phyloP scores from a whole-genome alignment of 2,797 vertebrate species.

The Propithecus perrieri region DNA sequence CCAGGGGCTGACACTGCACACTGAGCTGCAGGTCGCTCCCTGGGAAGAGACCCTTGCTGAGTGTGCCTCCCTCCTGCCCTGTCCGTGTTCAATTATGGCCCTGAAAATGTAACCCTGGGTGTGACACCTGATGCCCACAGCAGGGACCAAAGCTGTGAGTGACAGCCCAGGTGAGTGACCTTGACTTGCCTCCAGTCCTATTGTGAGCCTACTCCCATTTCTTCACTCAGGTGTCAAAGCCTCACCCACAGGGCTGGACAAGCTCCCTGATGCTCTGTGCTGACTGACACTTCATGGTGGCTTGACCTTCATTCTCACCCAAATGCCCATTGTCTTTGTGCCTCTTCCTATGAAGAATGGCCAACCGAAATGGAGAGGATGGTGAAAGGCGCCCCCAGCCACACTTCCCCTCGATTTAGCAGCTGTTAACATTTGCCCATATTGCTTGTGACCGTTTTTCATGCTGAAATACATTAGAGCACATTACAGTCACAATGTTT shows the following conservation, averaged over 20 bases:
- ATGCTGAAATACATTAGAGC: not conserved
- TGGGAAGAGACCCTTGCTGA: not conserved
- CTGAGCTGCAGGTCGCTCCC: not conserved
- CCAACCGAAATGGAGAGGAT: not conserved
- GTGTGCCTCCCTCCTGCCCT: not conserved
- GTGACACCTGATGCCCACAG: not conserved
- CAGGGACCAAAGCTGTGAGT: not conserved
- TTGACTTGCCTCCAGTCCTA: not conserved
- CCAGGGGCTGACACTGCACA: not conserved
- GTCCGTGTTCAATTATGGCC: not conserved
- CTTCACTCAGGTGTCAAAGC: not conserved
- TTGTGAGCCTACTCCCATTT: not conserved
- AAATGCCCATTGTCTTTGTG: not conserved
- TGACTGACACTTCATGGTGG: not conserved
- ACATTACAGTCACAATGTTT: not conserved
- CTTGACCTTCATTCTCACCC: not conserved
- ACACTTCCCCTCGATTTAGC: not conserved
- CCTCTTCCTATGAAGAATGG: not conserved
- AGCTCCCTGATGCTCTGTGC: not conserved
- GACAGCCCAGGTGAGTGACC: not conserved
- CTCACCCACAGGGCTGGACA: rapidly evolving
- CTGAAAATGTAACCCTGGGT: not conserved
- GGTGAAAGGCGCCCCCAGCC: not conserved
- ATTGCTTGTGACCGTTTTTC: not conserved
- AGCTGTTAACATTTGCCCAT: no score